Conservation (phyloP, 2,888 invertebrate genomes). For the Trimorus sp. region DNA sequence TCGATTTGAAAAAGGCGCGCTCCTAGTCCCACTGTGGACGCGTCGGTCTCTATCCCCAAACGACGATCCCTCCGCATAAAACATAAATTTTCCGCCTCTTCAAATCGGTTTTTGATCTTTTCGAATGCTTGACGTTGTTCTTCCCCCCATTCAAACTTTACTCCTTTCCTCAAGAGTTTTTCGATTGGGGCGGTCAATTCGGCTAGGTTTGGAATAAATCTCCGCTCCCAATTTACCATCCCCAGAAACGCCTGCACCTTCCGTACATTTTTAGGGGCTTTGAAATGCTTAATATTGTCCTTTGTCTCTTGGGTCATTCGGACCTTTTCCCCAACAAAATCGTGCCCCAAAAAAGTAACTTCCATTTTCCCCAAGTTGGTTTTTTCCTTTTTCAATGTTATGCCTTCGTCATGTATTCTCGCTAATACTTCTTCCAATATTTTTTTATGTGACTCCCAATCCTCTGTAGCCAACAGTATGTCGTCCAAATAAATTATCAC, state of each 20-base stretch:
- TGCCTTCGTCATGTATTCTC: neutral
- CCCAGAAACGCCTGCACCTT: slow-evolving; percentile 4
- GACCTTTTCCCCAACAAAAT: neutral
- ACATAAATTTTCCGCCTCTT: neutral
- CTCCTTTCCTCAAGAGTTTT: neutral
- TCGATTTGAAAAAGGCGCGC: neutral
- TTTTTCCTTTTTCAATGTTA: slow-evolving; percentile 3
- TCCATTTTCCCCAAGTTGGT: neutral
- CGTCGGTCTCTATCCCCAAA: slow-evolving; percentile 10
- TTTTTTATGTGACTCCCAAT: neutral
- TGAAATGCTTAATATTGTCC: neutral
- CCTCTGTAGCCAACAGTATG: neutral
- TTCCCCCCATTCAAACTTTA: neutral
- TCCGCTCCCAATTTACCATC: slow-evolving; percentile 3
- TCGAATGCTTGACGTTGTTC: neutral
- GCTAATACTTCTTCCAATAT: neutral
- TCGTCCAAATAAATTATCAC: slow-evolving; percentile 12
- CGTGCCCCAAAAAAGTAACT: neutral
- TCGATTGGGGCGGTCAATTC: neutral
- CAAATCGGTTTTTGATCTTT: neutral
- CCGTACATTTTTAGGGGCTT: neutral
- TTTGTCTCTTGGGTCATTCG: slow-evolving; percentile 1
- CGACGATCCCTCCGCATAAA: neutral
- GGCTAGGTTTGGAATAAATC: neutral
- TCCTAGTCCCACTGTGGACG: neutral